A percentile compares a stretch with the other conserved stretches of the same genome.
phyloP scores from a whole-genome alignment of 2,113 vertebrate species.

The Indicator maculatus region DNA sequence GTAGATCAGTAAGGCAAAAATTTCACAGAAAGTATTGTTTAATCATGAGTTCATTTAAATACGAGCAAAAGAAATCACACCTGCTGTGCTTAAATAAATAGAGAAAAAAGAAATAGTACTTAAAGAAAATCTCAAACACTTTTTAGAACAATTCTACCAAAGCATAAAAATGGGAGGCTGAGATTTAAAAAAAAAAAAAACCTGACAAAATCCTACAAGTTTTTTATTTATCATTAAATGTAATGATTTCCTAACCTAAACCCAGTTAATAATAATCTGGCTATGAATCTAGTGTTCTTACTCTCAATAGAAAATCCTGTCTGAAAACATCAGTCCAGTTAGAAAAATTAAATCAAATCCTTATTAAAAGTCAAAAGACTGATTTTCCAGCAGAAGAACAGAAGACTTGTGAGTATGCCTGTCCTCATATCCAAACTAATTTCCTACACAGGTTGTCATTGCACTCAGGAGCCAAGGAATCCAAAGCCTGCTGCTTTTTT shows the following conservation, averaged over 20 bases:
- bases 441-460: background rate
- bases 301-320: background rate
- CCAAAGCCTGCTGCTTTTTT: background rate
- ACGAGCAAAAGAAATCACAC: background rate
- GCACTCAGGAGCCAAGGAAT: background rate
- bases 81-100: background rate
- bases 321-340: background rate
- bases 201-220: background rate
- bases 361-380: background rate
- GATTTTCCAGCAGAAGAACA: background rate
- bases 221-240: background rate
- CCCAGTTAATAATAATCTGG: background rate
- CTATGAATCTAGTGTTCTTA: background rate
- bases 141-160: background rate
- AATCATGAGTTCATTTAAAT: background rate
- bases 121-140: background rate
- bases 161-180: background rate
- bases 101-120: background rate
- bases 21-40: background rate
- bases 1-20: background rate
- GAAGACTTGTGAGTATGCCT: background rate
- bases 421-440: background rate
- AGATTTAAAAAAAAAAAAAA: background rate
- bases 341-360: background rate
- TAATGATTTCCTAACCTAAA: background rate